Conservation (phyloP, 2,797 vertebrate genomes). For the Poeciliopsis paucimaculata region DNA sequence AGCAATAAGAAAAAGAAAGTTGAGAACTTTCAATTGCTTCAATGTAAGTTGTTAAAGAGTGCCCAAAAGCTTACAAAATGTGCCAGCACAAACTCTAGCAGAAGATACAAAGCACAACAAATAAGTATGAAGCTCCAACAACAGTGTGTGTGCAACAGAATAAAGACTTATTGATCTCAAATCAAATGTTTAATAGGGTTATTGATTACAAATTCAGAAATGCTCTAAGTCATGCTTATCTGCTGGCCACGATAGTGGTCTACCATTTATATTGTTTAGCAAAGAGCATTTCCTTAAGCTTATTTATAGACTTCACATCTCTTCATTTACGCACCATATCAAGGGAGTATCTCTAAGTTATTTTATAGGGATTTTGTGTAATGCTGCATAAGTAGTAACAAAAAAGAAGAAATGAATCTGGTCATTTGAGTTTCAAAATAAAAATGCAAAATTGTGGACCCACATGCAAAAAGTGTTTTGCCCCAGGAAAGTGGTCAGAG, state of each 20-base stretch:
- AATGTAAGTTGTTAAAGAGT: conserved; percentile 28
- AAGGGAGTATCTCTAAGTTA: background rate
- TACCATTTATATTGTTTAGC: conserved; percentile 40
- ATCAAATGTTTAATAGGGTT: conserved; percentile 46
- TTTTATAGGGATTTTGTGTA: background rate
- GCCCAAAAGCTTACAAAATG: conserved; percentile 44
- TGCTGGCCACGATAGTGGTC: conserved; percentile 36
- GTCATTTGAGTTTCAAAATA: no score
- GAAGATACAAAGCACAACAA: conserved; percentile 34
- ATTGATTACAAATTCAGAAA: conserved; percentile 69
- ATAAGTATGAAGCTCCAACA: conserved; percentile 20
- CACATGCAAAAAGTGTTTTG: background rate
- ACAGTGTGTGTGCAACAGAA: conserved; percentile 22
- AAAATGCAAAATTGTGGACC: background rate
- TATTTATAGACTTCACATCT: conserved; percentile 15
- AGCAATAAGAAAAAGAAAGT: background rate
- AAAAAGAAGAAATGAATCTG: background rate
- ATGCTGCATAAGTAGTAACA: background rate
- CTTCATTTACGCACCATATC: conserved; percentile 2
- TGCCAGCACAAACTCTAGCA: conserved; percentile 30
- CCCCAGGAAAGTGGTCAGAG: background rate
- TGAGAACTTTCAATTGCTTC: conserved; percentile 27
- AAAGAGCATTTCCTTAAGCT: conserved; percentile 32
- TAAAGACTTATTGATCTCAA: conserved; percentile 49
- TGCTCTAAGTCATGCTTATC: conserved; percentile 47